A percentile compares a stretch with the other conserved stretches of the same genome.
phyloP scores from a whole-genome alignment of 2,113 vertebrate species.

The Meleagris gallopavo region DNA sequence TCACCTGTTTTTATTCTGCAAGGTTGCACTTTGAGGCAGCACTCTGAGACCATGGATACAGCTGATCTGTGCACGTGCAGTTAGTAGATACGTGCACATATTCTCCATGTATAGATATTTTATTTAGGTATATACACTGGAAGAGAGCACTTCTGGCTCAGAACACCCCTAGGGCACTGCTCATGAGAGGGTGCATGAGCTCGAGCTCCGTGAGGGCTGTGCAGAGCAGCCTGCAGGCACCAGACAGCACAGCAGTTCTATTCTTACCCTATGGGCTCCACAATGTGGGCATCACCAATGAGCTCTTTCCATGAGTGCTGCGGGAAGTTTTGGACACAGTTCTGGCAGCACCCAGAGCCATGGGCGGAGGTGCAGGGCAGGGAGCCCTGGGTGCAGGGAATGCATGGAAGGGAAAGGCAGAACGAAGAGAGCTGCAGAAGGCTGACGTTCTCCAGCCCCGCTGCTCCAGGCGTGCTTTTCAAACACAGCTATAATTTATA shows the following conservation, averaged over 20 bases:
- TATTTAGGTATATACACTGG: not conserved
- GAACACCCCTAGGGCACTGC: not conserved
- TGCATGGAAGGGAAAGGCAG: not conserved
- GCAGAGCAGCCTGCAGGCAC: not conserved
- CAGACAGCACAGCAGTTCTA: not conserved
- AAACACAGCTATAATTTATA: not conserved
- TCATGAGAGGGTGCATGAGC: not conserved
- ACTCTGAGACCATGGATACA: accelerated
- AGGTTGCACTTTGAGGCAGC: not conserved
- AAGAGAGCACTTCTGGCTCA: not conserved
- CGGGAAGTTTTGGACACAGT: not conserved
- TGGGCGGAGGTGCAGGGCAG: accelerated
- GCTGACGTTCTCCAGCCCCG: not conserved
- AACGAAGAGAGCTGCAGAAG: not conserved
- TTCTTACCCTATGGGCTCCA: not conserved
- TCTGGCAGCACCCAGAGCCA: not conserved
- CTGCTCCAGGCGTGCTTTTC: not conserved
- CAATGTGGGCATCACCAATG: not conserved
- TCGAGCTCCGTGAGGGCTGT: not conserved
- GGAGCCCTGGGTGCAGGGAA: not conserved
- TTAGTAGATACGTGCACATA: accelerated
- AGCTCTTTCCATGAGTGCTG: not conserved
- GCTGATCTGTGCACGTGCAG: not conserved
- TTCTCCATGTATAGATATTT: not conserved
- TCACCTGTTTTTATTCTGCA: not conserved